These are phyloP conservation scores for Petrocephalus microphthalmus DNA, from an alignment of 2,113 vertebrate genomes.

Conservation along the genomic window DNA sequence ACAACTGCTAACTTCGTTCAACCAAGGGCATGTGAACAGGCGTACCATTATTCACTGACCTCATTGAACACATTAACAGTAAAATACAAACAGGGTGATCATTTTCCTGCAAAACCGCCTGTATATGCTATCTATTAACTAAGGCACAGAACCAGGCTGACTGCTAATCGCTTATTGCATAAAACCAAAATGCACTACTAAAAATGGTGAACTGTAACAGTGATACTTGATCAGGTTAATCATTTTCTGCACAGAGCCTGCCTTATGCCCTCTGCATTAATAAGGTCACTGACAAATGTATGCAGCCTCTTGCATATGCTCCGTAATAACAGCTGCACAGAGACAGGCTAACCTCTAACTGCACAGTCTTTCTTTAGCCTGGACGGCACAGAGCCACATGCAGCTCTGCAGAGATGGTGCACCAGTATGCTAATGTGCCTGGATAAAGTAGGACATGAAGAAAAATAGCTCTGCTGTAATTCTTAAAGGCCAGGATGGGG, in stretches of 20 bases:
- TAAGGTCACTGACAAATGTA: background rate
- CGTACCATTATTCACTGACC: background rate
- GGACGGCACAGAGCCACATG: background rate
- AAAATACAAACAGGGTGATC: background rate
- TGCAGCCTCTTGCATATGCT: background rate
- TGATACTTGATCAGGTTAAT: background rate
- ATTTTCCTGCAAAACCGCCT: background rate
- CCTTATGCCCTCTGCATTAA: background rate
- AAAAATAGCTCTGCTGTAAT: background rate
- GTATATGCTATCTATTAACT: background rate
- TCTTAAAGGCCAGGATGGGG: background rate
- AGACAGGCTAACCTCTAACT: background rate
- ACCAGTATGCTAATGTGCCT: background rate
- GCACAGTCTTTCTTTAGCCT: background rate
- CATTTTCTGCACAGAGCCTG: background rate
- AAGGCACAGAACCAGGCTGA: background rate
- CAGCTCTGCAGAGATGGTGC: background rate
- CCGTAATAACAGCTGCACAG: background rate
- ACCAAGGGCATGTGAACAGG: background rate
- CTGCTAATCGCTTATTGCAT: background rate
- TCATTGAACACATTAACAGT: background rate
- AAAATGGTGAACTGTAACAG: background rate
- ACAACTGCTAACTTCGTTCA: background rate
- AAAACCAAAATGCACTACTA: background rate
- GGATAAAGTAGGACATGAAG: slow-evolving; percentile 9